Conservation (phyloP, 1,140 invertebrate species). For the Trissolcus basalis region DNA sequence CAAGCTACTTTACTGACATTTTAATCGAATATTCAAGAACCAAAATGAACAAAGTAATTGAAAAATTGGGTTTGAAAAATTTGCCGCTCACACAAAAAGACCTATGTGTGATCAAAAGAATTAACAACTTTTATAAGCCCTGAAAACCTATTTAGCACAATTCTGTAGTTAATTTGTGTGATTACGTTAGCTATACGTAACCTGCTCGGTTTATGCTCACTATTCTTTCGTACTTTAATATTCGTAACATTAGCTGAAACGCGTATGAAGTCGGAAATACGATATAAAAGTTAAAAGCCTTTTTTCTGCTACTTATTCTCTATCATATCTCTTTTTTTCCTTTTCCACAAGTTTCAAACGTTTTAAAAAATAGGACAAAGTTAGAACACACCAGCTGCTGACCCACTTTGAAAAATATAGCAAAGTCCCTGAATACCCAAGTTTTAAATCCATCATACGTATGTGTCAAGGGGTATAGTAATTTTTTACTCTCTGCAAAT, state of each 20-base stretch:
- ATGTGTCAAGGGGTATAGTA: background rate
- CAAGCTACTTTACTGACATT: too few species aligned
- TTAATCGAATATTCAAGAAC: too few species aligned
- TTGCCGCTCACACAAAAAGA: too few species aligned
- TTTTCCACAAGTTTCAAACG: conserved; percentile 38
- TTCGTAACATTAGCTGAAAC: conserved; percentile 34
- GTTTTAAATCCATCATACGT: conserved; percentile 34
- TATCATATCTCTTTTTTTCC: conserved; percentile 10
- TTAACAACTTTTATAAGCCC: too few species aligned
- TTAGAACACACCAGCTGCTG: conserved; percentile 31
- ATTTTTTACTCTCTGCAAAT: background rate
- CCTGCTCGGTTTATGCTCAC: background rate
- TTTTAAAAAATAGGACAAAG: conserved; percentile 51
- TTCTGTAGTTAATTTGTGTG: too few species aligned
- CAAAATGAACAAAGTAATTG: too few species aligned
- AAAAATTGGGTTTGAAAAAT: too few species aligned
- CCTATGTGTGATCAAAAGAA: too few species aligned
- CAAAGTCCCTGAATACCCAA: conserved; percentile 44
- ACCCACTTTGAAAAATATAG: conserved; percentile 39
- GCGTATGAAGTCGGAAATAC: conserved; percentile 22
- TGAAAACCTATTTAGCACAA: too few species aligned
- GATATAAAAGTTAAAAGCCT: conserved; percentile 44
- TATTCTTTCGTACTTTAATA: conserved; percentile 11
- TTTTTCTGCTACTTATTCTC: conserved; percentile 39
- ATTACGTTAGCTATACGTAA: too few species aligned